These are phyloP conservation scores for Harpagus bidentatus DNA, from an alignment of 2,113 vertebrate species.

Conservation along the genomic window DNA sequence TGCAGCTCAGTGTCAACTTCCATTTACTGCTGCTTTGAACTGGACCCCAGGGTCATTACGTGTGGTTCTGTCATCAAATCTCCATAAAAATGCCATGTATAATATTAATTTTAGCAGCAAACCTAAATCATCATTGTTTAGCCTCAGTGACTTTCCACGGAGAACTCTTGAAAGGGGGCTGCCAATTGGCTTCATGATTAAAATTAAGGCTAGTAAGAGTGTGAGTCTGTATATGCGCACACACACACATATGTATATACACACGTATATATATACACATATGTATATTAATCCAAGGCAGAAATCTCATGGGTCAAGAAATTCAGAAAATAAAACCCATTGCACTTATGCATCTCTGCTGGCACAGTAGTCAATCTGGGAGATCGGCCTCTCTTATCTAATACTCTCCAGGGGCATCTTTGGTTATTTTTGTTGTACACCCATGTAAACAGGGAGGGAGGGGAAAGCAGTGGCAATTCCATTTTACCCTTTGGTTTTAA, in stretches of 20 bases:
- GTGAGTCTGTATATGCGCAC: not conserved
- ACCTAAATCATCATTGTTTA: not conserved
- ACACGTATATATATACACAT: rapidly evolving
- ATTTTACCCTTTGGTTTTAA: not conserved
- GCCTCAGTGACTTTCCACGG: not conserved
- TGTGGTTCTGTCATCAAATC: not conserved
- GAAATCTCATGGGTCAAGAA: not conserved
- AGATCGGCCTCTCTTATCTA: not conserved
- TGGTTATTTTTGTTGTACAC: not conserved
- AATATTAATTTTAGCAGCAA: not conserved
- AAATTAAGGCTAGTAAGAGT: not conserved
- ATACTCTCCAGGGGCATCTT: not conserved
- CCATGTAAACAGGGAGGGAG: not conserved
- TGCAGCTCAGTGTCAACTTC: not conserved
- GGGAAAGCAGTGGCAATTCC: not conserved
- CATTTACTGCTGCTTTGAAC: not conserved
- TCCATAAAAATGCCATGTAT: not conserved
- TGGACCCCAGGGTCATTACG: not conserved
- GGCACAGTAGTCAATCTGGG: not conserved
- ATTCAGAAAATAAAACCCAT: not conserved
- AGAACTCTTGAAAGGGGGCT: not conserved
- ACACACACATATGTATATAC: too few species aligned
- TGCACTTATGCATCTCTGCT: not conserved
- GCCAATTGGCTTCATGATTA: not conserved
- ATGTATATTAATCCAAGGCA: not conserved